These are phyloP conservation scores for Gymnocypris eckloni DNA, from an alignment of 2,797 vertebrate genomes.

Conservation along the genomic window DNA sequence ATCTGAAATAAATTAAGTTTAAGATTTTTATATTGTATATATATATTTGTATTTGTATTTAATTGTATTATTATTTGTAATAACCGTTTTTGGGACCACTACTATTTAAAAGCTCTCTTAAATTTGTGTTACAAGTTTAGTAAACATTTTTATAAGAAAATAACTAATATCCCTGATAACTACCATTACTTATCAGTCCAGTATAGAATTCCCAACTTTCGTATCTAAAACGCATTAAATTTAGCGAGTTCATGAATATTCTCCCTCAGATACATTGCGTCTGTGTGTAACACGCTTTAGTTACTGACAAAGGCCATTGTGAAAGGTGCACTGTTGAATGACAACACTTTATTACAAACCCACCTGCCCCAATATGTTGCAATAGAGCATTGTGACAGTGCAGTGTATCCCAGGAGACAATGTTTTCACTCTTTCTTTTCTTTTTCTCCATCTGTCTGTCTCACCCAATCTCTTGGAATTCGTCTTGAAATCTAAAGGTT, in stretches of 20 bases:
- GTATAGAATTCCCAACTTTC: neutral
- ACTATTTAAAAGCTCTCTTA: neutral
- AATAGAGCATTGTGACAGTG: constrained; percentile 24
- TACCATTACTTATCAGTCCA: neutral
- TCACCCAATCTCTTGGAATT: constrained; percentile 52
- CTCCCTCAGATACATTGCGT: neutral
- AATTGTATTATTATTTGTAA: neutral
- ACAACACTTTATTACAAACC: constrained; percentile 38
- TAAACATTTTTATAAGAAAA: neutral
- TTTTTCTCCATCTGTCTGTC: constrained; percentile 43
- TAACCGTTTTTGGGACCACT: no score
- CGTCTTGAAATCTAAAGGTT: constrained; percentile 41
- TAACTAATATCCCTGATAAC: neutral
- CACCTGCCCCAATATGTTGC: constrained; percentile 34
- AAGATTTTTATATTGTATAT: neutral
- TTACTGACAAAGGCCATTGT: constrained; percentile 1
- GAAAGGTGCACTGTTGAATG: constrained; percentile 24
- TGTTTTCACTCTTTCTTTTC: constrained; percentile 29
- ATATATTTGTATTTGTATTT: neutral
- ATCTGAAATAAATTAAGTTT: no score
- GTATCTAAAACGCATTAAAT: neutral
- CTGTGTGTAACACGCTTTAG: constrained; percentile 1
- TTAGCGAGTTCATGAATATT: neutral
- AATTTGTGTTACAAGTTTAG: neutral
- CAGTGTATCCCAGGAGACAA: constrained; percentile 8